Percentiles rank a stretch among this genome's conserved stretches.
These are phyloP conservation scores for Amblyjoppa fuscipennis DNA, from an alignment of 2,888 invertebrate species.

Conservation along the genomic window DNA sequence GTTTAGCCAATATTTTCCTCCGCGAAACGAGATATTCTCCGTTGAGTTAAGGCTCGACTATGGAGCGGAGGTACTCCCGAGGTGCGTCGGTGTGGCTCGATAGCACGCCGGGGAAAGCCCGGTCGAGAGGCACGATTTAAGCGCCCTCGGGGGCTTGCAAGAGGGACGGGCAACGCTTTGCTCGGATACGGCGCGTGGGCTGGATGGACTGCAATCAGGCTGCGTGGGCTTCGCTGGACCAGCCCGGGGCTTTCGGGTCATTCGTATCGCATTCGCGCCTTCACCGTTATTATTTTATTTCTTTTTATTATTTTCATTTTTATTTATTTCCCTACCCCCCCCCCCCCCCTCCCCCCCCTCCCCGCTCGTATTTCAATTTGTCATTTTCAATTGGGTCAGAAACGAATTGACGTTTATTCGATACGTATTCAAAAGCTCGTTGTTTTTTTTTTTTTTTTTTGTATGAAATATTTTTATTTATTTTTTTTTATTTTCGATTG, in stretches of 20 bases:
- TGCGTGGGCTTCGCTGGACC: constrained; percentile 54
- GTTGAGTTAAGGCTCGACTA: constrained; percentile 10
- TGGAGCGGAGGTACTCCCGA: background rate
- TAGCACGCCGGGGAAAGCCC: constrained; percentile 19
- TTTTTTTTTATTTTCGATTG: background rate
- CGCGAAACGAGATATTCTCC: background rate
- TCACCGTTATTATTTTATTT: constrained; percentile 19
- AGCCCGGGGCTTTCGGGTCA: constrained; percentile 59
- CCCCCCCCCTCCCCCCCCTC: too few relatives aligned
- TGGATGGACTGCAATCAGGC: constrained; percentile 60
- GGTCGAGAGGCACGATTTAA: constrained; percentile 56
- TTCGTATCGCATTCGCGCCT: constrained; percentile 21
- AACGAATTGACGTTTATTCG: background rate
- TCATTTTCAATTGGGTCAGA: background rate
- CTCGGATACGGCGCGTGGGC: constrained; percentile 22
- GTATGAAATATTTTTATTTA: background rate
- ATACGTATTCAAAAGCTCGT: background rate
- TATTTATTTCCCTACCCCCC: background rate
- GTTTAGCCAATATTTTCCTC: background rate
- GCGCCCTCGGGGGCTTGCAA: constrained; percentile 48
- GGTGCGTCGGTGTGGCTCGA: constrained; percentile 34
- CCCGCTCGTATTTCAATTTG: background rate
- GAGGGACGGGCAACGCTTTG: constrained; percentile 28
- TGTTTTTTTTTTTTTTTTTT: background rate
- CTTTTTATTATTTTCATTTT: background rate